A percentile compares a stretch with the other conserved stretches of the same genome.
These are phyloP conservation scores for Tenthredo amoena DNA, from an alignment of 2,888 invertebrate species.

Conservation along the genomic window DNA sequence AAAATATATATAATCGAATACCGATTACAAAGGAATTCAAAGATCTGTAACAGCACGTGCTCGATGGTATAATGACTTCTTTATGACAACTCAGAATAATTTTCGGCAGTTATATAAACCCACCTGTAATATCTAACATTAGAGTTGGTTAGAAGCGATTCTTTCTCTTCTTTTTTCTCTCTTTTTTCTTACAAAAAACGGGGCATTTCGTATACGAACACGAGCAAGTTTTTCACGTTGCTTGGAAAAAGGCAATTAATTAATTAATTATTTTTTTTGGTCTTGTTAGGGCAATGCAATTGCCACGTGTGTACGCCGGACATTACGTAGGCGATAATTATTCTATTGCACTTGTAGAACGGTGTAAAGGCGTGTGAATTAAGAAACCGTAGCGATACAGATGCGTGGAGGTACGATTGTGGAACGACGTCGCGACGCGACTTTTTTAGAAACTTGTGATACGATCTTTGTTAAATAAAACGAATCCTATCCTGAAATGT, in stretches of 20 bases:
- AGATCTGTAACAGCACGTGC: neutral
- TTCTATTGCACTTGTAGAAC: constrained; percentile 27
- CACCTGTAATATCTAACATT: too few species aligned
- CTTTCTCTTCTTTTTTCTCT: neutral
- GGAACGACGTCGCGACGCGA: neutral
- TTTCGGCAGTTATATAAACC: neutral
- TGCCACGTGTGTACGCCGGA: neutral
- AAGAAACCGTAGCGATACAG: constrained; percentile 39
- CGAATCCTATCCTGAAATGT: too few species aligned
- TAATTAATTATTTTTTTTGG: neutral
- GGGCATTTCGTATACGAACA: neutral
- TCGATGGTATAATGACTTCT: neutral
- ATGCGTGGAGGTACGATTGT: neutral
- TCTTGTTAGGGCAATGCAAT: neutral
- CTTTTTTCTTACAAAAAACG: neutral
- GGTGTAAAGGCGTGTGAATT: constrained; percentile 10
- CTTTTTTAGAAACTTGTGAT: too few species aligned
- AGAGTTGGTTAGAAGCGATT: neutral
- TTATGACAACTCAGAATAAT: neutral
- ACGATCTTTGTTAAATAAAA: too few species aligned
- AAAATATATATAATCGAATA: neutral
- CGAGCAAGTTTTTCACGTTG: neutral
- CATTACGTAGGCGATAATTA: constrained; percentile 41
- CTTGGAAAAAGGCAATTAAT: neutral
- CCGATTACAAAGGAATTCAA: neutral